These are phyloP conservation scores for Pristionchus entomophagus DNA, from an alignment of 2,888 invertebrate species.

Conservation along the genomic window DNA sequence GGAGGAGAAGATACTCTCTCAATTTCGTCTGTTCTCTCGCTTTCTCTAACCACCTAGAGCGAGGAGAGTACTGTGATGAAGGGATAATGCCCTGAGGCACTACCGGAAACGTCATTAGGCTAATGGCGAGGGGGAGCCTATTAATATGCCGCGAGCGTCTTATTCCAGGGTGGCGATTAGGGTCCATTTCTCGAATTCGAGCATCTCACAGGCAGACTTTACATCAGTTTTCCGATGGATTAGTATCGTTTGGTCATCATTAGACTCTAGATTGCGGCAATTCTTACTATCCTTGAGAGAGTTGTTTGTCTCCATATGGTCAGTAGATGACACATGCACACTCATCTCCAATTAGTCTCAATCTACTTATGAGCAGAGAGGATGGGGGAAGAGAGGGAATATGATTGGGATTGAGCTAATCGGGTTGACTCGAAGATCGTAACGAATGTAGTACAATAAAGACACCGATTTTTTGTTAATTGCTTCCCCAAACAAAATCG, in stretches of 20 bases:
- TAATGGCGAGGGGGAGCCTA: neutral
- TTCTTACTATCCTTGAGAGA: neutral
- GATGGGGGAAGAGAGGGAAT: neutral
- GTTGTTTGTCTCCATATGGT: neutral
- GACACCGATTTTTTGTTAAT: too few relatives aligned
- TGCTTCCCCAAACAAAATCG: too few relatives aligned
- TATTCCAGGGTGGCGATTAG: neutral
- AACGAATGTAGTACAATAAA: too few relatives aligned
- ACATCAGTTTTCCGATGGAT: too few relatives aligned
- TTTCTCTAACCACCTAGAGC: neutral
- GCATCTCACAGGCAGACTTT: too few relatives aligned
- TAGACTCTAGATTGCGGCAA: neutral
- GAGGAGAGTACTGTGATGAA: neutral
- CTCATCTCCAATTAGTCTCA: conserved; percentile 6
- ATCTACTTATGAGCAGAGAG: conserved; percentile 3
- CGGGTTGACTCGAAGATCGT: too few relatives aligned
- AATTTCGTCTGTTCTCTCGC: too few relatives aligned
- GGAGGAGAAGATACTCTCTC: neutral
- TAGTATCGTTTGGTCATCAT: too few relatives aligned
- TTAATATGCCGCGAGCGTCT: neutral
- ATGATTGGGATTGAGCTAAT: neutral
- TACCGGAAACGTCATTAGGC: conserved; percentile 15
- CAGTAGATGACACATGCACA: neutral
- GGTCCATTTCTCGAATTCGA: neutral
- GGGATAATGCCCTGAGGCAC: neutral